These are phyloP conservation scores for Hippolais icterina DNA, from an alignment of 2,113 vertebrate species.

Conservation along the genomic window DNA sequence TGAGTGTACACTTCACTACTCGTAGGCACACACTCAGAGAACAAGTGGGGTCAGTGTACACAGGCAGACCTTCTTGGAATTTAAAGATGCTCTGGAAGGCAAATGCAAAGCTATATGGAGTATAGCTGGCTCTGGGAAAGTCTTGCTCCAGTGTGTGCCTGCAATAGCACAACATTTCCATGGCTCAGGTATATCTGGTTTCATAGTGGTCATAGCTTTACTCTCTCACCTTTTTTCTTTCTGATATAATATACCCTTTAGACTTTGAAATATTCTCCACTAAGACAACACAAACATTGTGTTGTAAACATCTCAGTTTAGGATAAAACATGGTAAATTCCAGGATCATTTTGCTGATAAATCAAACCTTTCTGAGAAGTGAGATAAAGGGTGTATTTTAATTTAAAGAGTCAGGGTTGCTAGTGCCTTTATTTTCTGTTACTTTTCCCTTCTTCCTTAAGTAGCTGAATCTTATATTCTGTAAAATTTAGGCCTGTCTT, in stretches of 20 bases:
- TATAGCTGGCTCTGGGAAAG: not conserved
- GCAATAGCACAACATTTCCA: not conserved
- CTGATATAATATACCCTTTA: not conserved
- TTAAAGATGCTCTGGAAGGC: not conserved
- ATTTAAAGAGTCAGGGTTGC: not conserved
- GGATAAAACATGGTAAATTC: not conserved
- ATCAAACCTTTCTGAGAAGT: not conserved
- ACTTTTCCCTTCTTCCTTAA: not conserved
- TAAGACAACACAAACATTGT: not conserved
- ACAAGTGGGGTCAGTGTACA: accelerated
- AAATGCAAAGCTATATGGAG: not conserved
- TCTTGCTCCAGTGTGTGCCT: not conserved
- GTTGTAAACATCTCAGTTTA: not conserved
- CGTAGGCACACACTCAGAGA: not conserved
- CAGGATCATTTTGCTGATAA: not conserved
- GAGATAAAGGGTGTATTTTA: not conserved
- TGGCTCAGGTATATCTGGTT: not conserved
- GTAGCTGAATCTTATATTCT: not conserved
- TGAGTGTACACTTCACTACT: not conserved
- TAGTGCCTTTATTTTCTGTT: not conserved
- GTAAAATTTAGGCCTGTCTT: not conserved
- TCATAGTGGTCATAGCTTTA: accelerated
- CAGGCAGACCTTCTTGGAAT: not conserved
- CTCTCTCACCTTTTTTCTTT: not conserved
- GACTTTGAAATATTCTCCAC: not conserved